A percentile compares a stretch with the other conserved stretches of the same genome.
These are phyloP conservation scores for Drepana falcataria DNA, from an alignment of 2,888 invertebrate species.

Conservation along the genomic window DNA sequence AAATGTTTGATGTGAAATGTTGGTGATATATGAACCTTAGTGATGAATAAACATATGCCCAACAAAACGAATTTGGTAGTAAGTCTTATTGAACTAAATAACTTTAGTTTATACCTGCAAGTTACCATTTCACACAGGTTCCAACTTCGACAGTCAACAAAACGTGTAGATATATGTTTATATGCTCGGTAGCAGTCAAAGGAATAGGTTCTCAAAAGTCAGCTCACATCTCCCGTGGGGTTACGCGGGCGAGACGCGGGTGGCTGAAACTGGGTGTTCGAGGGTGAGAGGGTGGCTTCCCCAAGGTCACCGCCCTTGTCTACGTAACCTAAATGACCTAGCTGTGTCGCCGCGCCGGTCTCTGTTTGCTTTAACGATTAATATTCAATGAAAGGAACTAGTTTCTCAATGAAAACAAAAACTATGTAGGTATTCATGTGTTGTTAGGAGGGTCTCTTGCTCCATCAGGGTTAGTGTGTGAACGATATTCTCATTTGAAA, in stretches of 20 bases:
- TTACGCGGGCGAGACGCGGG: slow-evolving; percentile 14
- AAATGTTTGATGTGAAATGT: too few relatives aligned
- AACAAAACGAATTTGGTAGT: too few relatives aligned
- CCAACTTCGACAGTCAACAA: neutral
- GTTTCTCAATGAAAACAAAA: slow-evolving; percentile 10
- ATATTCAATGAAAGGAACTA: slow-evolving; percentile 42
- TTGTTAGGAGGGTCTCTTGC: too few relatives aligned
- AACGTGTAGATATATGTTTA: slow-evolving; percentile 25
- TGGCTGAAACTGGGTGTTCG: slow-evolving; percentile 11
- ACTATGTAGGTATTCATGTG: too few relatives aligned
- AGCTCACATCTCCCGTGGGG: slow-evolving; percentile 54
- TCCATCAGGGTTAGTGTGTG: too few relatives aligned
- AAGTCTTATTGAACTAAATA: too few relatives aligned
- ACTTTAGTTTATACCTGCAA: neutral
- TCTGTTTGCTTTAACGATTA: slow-evolving; percentile 49
- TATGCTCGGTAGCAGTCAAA: slow-evolving; percentile 40
- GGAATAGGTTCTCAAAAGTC: slow-evolving; percentile 59
- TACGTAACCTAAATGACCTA: slow-evolving; percentile 64
- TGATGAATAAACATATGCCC: too few relatives aligned
- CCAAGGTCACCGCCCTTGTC: slow-evolving; percentile 73
- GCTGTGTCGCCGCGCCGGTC: slow-evolving; percentile 55
- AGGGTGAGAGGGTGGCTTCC: slow-evolving; percentile 23
- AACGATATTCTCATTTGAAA: too few relatives aligned
- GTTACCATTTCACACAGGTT: neutral
- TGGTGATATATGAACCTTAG: too few relatives aligned